Percentiles rank a stretch among this genome's conserved stretches.
These are phyloP conservation scores for Neosalanx taihuensis DNA, from an alignment of 2,797 vertebrate genomes.

Conservation along the genomic window DNA sequence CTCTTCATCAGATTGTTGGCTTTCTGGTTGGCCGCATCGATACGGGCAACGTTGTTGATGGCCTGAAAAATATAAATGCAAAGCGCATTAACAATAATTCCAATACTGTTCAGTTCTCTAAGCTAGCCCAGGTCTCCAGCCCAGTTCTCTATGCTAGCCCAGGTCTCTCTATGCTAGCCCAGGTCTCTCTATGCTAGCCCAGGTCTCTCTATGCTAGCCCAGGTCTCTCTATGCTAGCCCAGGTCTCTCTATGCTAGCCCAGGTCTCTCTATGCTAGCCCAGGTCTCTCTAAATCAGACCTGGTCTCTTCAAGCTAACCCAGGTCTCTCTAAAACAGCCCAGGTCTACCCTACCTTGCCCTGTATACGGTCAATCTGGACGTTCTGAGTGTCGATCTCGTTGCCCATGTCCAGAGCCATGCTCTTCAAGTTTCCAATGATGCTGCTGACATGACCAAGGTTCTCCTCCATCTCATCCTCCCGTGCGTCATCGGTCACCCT, in stretches of 20 bases:
- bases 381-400: slow-evolving; percentile 79
- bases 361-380: slow-evolving; percentile 67
- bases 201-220: background rate
- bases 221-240: background rate
- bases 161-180: no score
- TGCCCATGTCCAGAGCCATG: slow-evolving; percentile 80
- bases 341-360: slow-evolving; percentile 65
- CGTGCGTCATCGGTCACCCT: slow-evolving; percentile 76
- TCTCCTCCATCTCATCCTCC: slow-evolving; percentile 84
- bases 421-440: slow-evolving; percentile 78
- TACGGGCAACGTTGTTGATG: slow-evolving; percentile 74
- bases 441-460: slow-evolving; percentile 76
- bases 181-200: background rate
- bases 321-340: no score
- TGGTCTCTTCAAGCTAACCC: no score
- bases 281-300: no score
- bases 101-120: background rate
- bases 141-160: no score
- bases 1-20: slow-evolving; percentile 75
- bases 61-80: slow-evolving; percentile 57
- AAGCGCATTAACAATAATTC: slow-evolving; percentile 15
- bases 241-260: no score
- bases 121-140: background rate
- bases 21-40: slow-evolving; percentile 77
- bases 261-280: background rate